Conservation (phyloP, 2,888 invertebrate species). For the Pycnomerus fuliginosus region DNA sequence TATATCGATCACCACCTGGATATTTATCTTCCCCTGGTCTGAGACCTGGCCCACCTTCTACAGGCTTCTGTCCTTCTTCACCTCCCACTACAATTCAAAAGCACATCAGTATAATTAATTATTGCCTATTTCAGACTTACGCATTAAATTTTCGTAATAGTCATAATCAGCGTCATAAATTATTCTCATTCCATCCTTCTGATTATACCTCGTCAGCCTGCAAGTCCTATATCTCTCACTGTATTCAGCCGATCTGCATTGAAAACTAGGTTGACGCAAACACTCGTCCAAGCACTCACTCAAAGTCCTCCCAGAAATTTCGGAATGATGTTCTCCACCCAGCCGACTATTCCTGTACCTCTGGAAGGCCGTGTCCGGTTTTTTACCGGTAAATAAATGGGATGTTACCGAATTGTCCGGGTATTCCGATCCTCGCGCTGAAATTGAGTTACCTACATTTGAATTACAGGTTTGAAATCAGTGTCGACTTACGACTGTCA, state of each 20-base stretch:
- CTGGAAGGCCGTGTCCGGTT: slow-evolving; percentile 88
- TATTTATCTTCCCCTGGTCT: slow-evolving; percentile 23
- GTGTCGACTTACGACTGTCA: slow-evolving; percentile 76
- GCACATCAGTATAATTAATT: too few relatives aligned
- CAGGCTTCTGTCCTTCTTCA: slow-evolving; percentile 41
- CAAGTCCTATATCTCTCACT: slow-evolving; percentile 84
- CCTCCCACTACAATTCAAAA: slow-evolving; percentile 34
- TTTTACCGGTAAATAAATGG: slow-evolving; percentile 75
- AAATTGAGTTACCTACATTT: too few relatives aligned
- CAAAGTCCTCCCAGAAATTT: slow-evolving; percentile 82
- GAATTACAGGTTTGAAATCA: neutral
- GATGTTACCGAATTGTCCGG: slow-evolving; percentile 85
- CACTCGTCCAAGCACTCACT: slow-evolving; percentile 91
- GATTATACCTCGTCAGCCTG: slow-evolving; percentile 81
- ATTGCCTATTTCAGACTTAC: too few relatives aligned
- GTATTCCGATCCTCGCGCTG: slow-evolving; percentile 86
- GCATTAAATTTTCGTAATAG: slow-evolving; percentile 91
- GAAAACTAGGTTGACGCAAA: slow-evolving; percentile 83
- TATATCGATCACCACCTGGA: slow-evolving; percentile 28
- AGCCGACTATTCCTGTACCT: slow-evolving; percentile 82
- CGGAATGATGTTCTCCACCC: slow-evolving; percentile 86
- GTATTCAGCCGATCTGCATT: slow-evolving; percentile 86
- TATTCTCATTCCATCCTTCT: slow-evolving; percentile 83
- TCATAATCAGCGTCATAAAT: slow-evolving; percentile 91
- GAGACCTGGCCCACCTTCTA: slow-evolving; percentile 34